A percentile compares a stretch with the other conserved stretches of the same genome.
These are phyloP conservation scores for Lydus trimaculatus DNA, from an alignment of 2,888 invertebrate species.

Conservation along the genomic window DNA sequence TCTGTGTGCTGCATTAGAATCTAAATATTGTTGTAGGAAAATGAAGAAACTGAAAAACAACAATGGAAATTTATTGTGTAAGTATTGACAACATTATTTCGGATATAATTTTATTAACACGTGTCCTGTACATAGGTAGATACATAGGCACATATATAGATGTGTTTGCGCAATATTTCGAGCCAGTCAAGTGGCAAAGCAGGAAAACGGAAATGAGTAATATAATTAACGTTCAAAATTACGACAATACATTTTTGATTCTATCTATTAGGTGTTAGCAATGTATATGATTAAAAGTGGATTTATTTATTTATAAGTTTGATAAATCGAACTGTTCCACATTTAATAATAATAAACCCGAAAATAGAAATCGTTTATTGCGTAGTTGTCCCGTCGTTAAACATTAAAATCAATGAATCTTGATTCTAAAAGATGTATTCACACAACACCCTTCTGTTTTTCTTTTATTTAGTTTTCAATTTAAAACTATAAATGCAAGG, in stretches of 20 bases:
- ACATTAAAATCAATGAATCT: not conserved
- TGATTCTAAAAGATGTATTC: not conserved
- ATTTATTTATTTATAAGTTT: not conserved
- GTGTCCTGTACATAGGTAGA: not conserved
- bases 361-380: not conserved
- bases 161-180: not conserved
- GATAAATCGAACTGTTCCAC: not conserved
- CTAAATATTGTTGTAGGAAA: too few species aligned
- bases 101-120: not conserved
- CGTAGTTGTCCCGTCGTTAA: not conserved
- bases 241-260: not conserved
- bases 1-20: too few species aligned
- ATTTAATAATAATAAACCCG: not conserved
- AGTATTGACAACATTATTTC: not conserved
- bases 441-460: too few species aligned
- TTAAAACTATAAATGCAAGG: conserved; percentile 36
- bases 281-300: not conserved
- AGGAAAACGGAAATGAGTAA: conserved; percentile 6
- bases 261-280: conserved; percentile 2
- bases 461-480: not conserved
- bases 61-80: not conserved
- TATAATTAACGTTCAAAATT: not conserved
- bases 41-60: too few species aligned
- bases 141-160: not conserved
- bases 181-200: not conserved